Percentiles rank a stretch among this genome's conserved stretches.
Evolutionary conservation across 30 jellyfish, hydroid and myxozoan species (phyloP).

Genomic region (Aurelia aurita complex sp. Pacific): DNA sequence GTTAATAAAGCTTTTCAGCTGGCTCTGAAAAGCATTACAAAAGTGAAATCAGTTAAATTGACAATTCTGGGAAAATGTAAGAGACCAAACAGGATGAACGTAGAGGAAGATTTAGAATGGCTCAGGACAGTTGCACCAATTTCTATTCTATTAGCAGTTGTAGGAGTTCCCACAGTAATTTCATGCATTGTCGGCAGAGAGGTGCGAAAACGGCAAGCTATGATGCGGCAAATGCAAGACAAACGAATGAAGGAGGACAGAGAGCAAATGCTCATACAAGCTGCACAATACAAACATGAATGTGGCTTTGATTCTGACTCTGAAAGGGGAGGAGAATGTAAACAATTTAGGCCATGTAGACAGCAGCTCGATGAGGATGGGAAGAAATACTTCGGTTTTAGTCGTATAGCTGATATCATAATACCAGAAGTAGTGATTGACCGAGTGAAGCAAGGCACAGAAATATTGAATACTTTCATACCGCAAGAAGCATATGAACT

Average conservation of each 20-base stretch:
- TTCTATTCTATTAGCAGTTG: constrained; percentile 66
- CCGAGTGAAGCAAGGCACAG: constrained; percentile 65
- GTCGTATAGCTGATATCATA: constrained; percentile 64
- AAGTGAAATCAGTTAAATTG: constrained; percentile 40
- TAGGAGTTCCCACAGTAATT: constrained; percentile 84
- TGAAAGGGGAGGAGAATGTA: constrained; percentile 25
- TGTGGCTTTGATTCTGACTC: constrained; percentile 83
- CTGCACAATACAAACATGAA: constrained; percentile 76
- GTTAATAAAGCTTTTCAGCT: constrained; percentile 41
- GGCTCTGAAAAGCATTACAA: constrained; percentile 60
- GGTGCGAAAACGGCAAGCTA: constrained; percentile 79
- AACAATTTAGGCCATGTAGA: constrained; percentile 21
- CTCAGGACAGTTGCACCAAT: constrained; percentile 87
- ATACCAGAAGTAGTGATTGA: constrained; percentile 71
- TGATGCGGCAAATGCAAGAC: constrained; percentile 77
- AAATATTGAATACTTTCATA: constrained; percentile 41
- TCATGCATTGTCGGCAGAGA: constrained; percentile 88
- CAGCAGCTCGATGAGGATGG: constrained; percentile 61
- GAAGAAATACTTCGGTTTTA: constrained; percentile 56
- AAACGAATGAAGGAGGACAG: constrained; percentile 81
- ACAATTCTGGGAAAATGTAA: constrained; percentile 63
- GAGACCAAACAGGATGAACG: constrained; percentile 14
- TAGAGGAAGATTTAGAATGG: constrained; percentile 73
- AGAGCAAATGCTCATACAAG: constrained; percentile 73
- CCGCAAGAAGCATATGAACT: constrained; percentile 57